phyloP scores from a whole-genome alignment of 2,113 vertebrate genomes.

The Eudyptes chrysolophus region DNA sequence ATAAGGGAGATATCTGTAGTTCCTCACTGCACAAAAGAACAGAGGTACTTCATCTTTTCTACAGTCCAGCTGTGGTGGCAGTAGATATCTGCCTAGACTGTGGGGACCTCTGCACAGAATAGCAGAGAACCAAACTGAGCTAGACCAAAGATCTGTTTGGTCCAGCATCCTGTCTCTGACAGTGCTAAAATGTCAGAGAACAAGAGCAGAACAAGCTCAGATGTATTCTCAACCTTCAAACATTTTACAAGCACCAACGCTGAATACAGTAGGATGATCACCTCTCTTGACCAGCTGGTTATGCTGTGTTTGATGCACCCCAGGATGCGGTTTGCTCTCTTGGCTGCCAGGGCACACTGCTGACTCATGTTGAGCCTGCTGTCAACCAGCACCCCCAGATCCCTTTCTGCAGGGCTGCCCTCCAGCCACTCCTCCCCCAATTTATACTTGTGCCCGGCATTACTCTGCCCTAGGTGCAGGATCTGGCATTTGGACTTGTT shows the following conservation, averaged over 20 bases:
- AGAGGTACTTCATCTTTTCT: not conserved
- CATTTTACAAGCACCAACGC: not conserved
- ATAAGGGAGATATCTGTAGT: not conserved
- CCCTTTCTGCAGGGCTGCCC: no score
- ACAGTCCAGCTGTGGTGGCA: not conserved
- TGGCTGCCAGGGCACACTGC: not conserved
- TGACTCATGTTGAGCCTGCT: not conserved
- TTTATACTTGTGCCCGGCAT: no score
- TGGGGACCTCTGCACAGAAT: not conserved
- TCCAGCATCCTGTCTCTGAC: not conserved
- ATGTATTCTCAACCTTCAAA: not conserved
- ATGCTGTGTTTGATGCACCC: no score
- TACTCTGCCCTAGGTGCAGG: not conserved
- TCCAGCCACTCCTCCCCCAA: not conserved
- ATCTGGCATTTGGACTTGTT: not conserved
- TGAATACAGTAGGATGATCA: no score
- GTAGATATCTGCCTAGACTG: not conserved
- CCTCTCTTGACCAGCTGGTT: not conserved
- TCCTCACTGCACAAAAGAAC: not conserved
- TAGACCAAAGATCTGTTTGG: not conserved
- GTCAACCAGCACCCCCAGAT: not conserved
- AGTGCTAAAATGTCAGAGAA: not conserved
- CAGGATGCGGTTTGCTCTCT: not conserved
- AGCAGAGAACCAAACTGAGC: not conserved
- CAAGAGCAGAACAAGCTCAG: not conserved